These are phyloP conservation scores for Varroa destructor DNA, from an alignment of 1,140 invertebrate genomes.

Conservation along the genomic window DNA sequence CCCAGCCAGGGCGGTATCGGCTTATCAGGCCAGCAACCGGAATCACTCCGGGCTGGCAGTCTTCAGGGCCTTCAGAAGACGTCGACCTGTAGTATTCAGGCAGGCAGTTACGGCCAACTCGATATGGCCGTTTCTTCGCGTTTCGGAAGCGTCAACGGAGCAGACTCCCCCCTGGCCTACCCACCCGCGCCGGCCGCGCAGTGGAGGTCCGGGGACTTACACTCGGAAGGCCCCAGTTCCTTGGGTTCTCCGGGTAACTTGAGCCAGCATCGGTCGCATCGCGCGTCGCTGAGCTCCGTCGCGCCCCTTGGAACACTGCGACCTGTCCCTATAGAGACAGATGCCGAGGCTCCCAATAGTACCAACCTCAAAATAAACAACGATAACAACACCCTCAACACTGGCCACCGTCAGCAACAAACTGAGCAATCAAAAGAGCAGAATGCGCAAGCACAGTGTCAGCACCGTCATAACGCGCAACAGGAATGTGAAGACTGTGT, in stretches of 20 bases:
- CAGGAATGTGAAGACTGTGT: too few species aligned
- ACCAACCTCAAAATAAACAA: background rate
- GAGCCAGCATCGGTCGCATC: background rate
- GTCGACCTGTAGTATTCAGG: too few species aligned
- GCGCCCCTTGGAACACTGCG: background rate
- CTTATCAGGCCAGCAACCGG: too few species aligned
- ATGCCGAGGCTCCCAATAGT: background rate
- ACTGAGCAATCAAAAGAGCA: background rate
- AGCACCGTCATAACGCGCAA: too few species aligned
- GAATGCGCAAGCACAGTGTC: background rate
- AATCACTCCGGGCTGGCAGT: too few species aligned
- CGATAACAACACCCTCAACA: background rate
- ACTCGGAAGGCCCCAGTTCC: background rate
- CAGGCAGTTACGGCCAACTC: too few species aligned
- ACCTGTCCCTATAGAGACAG: conserved; percentile 14
- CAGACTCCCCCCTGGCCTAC: background rate
- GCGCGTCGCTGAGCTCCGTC: conserved; percentile 22
- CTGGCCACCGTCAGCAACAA: background rate
- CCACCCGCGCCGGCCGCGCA: background rate
- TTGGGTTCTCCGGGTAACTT: background rate
- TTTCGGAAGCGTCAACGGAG: too few species aligned
- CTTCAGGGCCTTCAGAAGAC: too few species aligned
- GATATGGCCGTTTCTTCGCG: too few species aligned
- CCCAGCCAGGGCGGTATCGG: background rate
- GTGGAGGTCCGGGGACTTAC: background rate